phyloP scores from a whole-genome alignment of 2,113 vertebrate genomes.

The Eublepharis macularius region DNA sequence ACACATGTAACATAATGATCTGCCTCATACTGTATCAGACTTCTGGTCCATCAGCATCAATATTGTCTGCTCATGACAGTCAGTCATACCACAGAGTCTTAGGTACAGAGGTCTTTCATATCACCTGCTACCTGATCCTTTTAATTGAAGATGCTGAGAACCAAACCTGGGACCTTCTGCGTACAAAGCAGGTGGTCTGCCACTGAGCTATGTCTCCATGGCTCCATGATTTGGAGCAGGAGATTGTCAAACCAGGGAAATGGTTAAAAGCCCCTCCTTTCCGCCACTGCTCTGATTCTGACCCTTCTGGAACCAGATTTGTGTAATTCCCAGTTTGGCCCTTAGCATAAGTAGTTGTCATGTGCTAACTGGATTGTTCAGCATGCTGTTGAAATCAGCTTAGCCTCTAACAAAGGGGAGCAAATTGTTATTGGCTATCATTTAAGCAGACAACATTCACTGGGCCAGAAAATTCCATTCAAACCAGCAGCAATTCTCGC shows the following conservation, averaged over 20 bases:
- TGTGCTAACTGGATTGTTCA: not conserved
- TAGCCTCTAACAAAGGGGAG: not conserved
- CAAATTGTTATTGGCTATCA: not conserved
- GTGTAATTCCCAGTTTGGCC: not conserved
- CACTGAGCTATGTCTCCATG: too few relatives aligned
- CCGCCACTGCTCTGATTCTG: not conserved
- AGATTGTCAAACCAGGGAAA: not conserved
- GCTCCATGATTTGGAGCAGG: not conserved
- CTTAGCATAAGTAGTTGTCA: not conserved
- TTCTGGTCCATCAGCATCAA: too few relatives aligned
- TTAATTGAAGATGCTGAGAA: too few relatives aligned
- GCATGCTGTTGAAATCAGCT: not conserved
- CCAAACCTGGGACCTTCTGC: too few relatives aligned
- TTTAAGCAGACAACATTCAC: not conserved
- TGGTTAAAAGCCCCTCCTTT: not conserved
- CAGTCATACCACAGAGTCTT: too few relatives aligned
- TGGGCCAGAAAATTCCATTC: not conserved
- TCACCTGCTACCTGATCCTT: too few relatives aligned
- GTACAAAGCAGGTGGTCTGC: too few relatives aligned
- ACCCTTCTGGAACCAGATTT: not conserved
- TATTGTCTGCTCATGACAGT: too few relatives aligned
- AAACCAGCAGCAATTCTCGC: slow-evolving; percentile 9
- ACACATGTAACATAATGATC: too few relatives aligned
- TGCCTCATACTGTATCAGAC: too few relatives aligned
- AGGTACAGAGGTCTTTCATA: too few relatives aligned